Evolutionary conservation across 2,888 invertebrate genomes (phyloP).

Genomic region (Chrysodeixis includens): DNA sequence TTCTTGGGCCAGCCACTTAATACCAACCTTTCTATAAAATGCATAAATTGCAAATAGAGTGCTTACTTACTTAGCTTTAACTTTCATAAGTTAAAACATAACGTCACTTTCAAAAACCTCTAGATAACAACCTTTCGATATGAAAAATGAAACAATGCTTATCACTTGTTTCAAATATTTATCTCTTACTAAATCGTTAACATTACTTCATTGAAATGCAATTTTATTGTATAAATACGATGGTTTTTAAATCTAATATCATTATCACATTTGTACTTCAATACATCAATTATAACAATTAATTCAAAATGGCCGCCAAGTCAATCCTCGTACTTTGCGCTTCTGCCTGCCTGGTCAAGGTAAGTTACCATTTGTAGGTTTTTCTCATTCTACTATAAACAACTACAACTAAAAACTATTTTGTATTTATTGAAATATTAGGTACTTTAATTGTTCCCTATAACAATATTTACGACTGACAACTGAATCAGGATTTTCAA

Average conservation of each 20-base stretch:
- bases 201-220: conserved; percentile 14
- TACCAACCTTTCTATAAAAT: no score
- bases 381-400: neutral
- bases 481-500: no score
- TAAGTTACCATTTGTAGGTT: conserved; percentile 49
- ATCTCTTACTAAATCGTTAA: neutral
- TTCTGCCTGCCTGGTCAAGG: conserved; percentile 66
- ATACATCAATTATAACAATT: conserved; percentile 11
- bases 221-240: conserved; percentile 39
- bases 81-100: no score
- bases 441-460: no score
- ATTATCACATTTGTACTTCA: conserved; percentile 40
- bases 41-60: no score
- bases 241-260: conserved; percentile 7
- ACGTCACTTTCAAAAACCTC: neutral
- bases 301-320: conserved; percentile 65
- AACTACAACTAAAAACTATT: no score
- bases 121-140: neutral
- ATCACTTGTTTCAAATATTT: neutral
- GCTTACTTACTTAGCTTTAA: no score
- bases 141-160: neutral
- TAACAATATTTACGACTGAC: no score
- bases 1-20: no score
- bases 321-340: conserved; percentile 60
- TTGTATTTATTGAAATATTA: no score